Conservation (phyloP, 2,113 vertebrate species). For the Petromus typicus region DNA sequence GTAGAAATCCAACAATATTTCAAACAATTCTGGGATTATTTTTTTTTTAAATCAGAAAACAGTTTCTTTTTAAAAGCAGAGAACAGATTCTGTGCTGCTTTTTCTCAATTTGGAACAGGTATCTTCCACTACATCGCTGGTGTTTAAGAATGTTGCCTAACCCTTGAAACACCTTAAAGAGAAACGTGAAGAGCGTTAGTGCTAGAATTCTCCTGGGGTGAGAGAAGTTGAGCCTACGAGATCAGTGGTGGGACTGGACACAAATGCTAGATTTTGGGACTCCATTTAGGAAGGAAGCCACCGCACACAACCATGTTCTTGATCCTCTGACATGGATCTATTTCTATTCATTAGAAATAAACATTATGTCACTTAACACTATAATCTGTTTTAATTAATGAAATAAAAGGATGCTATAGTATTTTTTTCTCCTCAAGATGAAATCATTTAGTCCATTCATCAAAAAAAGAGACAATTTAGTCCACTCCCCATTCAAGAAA, state of each 20-base stretch:
- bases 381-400: neutral
- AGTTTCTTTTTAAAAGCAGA: slow-evolving; percentile 24
- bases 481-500: neutral
- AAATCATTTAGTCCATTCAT: neutral
- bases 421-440: neutral
- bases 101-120: slow-evolving; percentile 15
- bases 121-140: neutral
- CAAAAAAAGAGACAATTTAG: neutral
- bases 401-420: neutral
- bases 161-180: slow-evolving; percentile 11
- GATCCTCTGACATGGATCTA: neutral
- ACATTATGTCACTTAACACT: neutral
- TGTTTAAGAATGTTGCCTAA: slow-evolving; percentile 62
- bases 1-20: neutral
- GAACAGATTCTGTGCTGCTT: neutral
- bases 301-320: neutral
- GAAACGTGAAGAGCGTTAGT: neutral
- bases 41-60: slow-evolving; percentile 43
- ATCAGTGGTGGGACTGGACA: neutral
- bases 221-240: neutral
- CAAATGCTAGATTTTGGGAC: neutral
- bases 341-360: neutral
- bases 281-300: neutral
- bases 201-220: neutral
- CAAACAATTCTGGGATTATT: slow-evolving; percentile 40